Percentiles rank a stretch among this genome's conserved stretches.
phyloP scores from a whole-genome alignment of 2,797 vertebrate genomes.

The Moxostoma hubbsi region DNA sequence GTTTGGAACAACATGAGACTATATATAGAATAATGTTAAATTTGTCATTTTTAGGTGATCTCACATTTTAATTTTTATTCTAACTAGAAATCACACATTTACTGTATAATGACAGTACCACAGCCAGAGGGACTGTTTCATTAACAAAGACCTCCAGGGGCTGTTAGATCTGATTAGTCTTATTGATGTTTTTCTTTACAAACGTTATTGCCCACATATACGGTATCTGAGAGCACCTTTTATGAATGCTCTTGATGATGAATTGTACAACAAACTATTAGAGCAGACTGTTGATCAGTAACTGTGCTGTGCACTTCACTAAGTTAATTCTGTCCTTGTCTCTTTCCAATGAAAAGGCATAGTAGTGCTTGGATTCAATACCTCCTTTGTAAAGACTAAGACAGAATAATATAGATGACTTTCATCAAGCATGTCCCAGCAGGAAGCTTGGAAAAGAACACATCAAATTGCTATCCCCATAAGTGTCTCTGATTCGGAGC shows the following conservation, averaged over 20 bases:
- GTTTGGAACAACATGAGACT: too few species aligned
- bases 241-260: background rate
- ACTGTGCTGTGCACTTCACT: background rate
- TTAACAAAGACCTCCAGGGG: conserved; percentile 14
- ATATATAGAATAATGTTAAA: too few species aligned
- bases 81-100: too few species aligned
- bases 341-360: conserved; percentile 26
- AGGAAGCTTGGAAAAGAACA: conserved; percentile 31
- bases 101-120: too few species aligned
- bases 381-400: conserved; percentile 11
- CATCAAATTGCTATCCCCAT: conserved; percentile 31
- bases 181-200: background rate
- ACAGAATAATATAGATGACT: conserved; percentile 43
- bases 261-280: conserved; percentile 8
- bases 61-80: too few species aligned
- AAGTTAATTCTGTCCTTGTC: conserved; percentile 21
- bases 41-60: too few species aligned
- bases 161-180: conserved; percentile 16
- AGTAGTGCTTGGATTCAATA: conserved; percentile 13
- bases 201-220: background rate
- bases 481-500: conserved; percentile 33
- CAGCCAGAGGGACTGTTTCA: background rate
- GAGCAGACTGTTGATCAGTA: background rate
- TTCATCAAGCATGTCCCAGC: conserved; percentile 32
- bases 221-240: conserved; percentile 1